phyloP scores from a whole-genome alignment of 2,113 vertebrate genomes.

The Dermatemys mawii region DNA sequence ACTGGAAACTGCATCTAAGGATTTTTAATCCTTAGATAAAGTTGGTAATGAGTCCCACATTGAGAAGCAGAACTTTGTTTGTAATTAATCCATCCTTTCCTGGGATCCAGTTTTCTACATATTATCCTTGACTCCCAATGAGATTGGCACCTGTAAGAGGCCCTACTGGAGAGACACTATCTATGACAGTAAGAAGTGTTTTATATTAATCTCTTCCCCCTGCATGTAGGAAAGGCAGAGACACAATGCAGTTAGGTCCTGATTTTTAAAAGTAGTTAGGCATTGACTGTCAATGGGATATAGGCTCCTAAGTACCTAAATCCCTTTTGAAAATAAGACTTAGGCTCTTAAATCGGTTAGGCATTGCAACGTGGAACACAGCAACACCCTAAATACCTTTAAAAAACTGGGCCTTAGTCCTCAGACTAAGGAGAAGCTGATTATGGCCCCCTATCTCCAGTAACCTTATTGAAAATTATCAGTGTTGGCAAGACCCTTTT shows the following conservation, averaged over 20 bases:
- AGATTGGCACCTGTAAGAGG: rapidly evolving
- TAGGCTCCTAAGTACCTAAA: not conserved
- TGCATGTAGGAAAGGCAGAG: not conserved
- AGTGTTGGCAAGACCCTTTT: not conserved
- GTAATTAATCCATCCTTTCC: not conserved
- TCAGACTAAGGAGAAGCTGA: not conserved
- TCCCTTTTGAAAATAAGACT: not conserved
- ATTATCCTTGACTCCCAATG: not conserved
- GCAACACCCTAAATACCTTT: not conserved
- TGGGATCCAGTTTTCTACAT: not conserved
- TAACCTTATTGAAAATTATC: not conserved
- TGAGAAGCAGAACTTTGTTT: not conserved
- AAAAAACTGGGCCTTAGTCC: not conserved
- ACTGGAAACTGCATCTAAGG: not conserved
- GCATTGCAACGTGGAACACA: not conserved
- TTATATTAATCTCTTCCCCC: not conserved
- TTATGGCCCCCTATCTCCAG: not conserved
- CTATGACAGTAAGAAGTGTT: not conserved
- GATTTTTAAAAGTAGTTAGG: not conserved
- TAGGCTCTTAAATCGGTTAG: not conserved
- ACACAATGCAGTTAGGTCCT: not conserved
- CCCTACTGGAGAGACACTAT: not conserved
- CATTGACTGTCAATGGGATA: not conserved
- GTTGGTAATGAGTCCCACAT: not conserved
- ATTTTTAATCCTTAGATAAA: not conserved